Evolutionary conservation across 2,888 invertebrate species (phyloP), one percentile per base, ranked within the genome.

Genomic region (Drosophila fulvimacula): DNA sequence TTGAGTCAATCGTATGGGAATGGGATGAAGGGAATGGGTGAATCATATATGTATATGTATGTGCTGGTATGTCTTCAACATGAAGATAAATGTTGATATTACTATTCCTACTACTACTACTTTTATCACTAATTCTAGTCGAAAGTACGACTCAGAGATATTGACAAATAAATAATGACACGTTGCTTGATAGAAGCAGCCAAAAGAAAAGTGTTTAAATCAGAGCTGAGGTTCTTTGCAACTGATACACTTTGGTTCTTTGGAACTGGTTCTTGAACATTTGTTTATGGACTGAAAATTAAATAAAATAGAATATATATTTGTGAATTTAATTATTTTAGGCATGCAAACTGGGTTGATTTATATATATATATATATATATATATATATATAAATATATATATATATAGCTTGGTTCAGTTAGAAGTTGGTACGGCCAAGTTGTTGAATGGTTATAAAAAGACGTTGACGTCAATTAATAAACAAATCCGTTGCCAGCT

Each of bases 401-500:
- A 19, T 42, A 21, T 13, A 21, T 21, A 21, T 9, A 44, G 27
- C 17, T 17, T 10, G 41, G 11, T 19, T 41, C 27, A 30, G 27
- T 17, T 46, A 17, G 17, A 17, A 30, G 30, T 48, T 30, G n/a
- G 17, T 17, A 30, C 17, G 48, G 30, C 11, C 6, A 49, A 38
- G n/a, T 27, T 19, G 11, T 34, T 27, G 39, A 44, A 39, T 70
- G 32, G 30, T 27, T 27, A 72, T 52, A 52, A 30, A 51, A 39
- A 51, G 10, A n/a, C 49, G 56, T 66, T 75, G 74, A 75, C 77
- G 77, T 76, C 74, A 75, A 75, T 75, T 75, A 75, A 71, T 66
- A 66, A 75, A 71, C 62, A 72, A 74, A 74, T 74, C 76, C 49
- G 67, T 46, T 53, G 42, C 5, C 38, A 27, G 38, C 21, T 44